phyloP scores from a whole-genome alignment of 2,113 vertebrate species.

The Hippolais icterina region DNA sequence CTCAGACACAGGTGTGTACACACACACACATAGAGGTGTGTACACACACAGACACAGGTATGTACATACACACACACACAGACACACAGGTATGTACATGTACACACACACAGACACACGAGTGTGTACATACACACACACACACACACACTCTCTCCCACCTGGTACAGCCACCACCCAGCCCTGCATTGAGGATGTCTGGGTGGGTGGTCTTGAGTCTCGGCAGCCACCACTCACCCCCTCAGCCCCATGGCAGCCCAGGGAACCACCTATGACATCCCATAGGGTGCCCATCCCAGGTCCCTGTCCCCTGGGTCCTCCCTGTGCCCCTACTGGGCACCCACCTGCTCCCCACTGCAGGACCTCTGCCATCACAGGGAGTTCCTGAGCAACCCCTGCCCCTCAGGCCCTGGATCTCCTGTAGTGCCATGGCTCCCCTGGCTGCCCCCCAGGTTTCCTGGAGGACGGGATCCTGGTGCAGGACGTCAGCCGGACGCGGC shows the following conservation, averaged over 20 bases:
- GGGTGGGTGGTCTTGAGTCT: background rate
- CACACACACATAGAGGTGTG: no score
- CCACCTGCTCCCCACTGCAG: rapidly evolving
- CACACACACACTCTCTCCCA: background rate
- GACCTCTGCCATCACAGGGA: background rate
- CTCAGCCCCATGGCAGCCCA: background rate
- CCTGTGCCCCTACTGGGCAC: background rate
- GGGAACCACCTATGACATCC: background rate
- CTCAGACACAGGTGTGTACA: no score
- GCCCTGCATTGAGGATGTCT: background rate
- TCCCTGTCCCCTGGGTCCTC: background rate
- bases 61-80: background rate
- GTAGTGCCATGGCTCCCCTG: background rate
- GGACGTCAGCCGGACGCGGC: conserved; percentile 66
- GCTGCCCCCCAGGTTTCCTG: conserved; percentile 77
- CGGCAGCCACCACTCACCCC: rapidly evolving
- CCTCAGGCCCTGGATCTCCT: background rate
- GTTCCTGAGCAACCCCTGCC: background rate
- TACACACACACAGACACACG: background rate
- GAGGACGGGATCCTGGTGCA: conserved; percentile 86
- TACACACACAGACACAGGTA: background rate
- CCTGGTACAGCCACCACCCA: background rate
- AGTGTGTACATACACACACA: no score
- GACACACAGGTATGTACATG: background rate
- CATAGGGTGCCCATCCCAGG: background rate